Evolutionary conservation across 2,888 invertebrate species (phyloP), one percentile per base, ranked within the genome.

Genomic region (Tortricodes alternella): DNA sequence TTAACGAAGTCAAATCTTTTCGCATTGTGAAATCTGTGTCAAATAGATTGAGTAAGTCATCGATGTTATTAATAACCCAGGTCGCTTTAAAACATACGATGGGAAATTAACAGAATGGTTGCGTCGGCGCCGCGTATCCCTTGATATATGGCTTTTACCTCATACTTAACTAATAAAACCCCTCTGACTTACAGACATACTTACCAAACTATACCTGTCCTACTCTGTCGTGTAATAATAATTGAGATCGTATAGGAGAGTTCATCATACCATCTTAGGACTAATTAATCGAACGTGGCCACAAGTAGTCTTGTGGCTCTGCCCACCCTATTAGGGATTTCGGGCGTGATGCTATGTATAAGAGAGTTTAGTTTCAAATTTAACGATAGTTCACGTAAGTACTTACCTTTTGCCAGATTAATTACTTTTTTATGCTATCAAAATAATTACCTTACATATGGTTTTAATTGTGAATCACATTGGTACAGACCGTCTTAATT

Each of bases 71-170:
- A 29, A 13, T 18, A n/a, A 32, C 39, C 15, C 53, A 41, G 43
- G 29, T 48, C 41, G 38, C 38, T 7, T 18, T 34, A 35, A 41
- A 9, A 51, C n/a, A 50, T 48, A 24, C 15, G 18, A n/a, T 48
- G 27, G 41, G 11, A 15, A 35, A 13, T 19, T 41, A 21, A 24
- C 16, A 46, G 74, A 78, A 72, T 78, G 74, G 75, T 70, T 80
- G 83, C 82, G 82, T 80, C 67, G 85, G 86, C 87, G 89, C 86
- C 87, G 46, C 39, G 82, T 64, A 69, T 62, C 53, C 69, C 73
- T 74, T 89, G 87, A 89, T 83, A 76, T 81, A 88, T 85, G 82
- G 81, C 74, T 80, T 82, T 82, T 78, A 76, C 85, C 79, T 82
- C 80, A 78, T 72, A 77, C 72, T 83, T 76, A 70, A 76, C 82